These are phyloP conservation scores for Gerris lacustris DNA, from an alignment of 2,888 invertebrate species.

Conservation along the genomic window DNA sequence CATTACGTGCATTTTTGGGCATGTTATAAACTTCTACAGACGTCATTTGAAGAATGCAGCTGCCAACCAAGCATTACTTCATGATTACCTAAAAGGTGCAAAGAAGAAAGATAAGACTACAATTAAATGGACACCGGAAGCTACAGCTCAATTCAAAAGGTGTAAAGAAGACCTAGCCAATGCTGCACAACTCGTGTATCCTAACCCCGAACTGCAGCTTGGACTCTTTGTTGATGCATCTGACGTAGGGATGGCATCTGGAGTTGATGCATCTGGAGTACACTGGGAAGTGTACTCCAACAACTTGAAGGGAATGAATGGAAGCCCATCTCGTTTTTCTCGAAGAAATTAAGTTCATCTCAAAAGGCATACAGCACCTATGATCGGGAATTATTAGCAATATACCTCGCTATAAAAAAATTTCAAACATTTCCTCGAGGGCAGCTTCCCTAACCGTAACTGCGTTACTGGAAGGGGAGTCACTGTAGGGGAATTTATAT, in stretches of 20 bases:
- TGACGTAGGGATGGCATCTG: no score
- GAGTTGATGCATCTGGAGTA: slow-evolving; percentile 14
- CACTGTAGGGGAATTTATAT: no score
- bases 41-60: slow-evolving; percentile 25
- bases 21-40: background rate
- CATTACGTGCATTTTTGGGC: background rate
- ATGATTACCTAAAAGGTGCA: slow-evolving; percentile 18
- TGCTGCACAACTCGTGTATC: no score
- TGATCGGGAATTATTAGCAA: slow-evolving; percentile 33
- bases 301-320: background rate
- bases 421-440: no score
- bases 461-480: no score
- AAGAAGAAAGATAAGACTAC: slow-evolving; percentile 26
- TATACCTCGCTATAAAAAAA: slow-evolving; percentile 27
- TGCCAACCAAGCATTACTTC: slow-evolving; percentile 17
- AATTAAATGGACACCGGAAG: slow-evolving; percentile 24
- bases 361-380: slow-evolving; percentile 35
- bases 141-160: slow-evolving; percentile 21
- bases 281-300: slow-evolving; percentile 6
- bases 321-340: slow-evolving; percentile 14
- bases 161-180: slow-evolving; percentile 25
- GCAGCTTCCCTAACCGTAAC: no score
- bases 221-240: no score
- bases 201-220: no score
- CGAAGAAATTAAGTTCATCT: slow-evolving; percentile 9